Percentiles rank a stretch among this genome's conserved stretches.
Conservation (phyloP, 1,140 invertebrate species). For the Drosophila dunni region DNA sequence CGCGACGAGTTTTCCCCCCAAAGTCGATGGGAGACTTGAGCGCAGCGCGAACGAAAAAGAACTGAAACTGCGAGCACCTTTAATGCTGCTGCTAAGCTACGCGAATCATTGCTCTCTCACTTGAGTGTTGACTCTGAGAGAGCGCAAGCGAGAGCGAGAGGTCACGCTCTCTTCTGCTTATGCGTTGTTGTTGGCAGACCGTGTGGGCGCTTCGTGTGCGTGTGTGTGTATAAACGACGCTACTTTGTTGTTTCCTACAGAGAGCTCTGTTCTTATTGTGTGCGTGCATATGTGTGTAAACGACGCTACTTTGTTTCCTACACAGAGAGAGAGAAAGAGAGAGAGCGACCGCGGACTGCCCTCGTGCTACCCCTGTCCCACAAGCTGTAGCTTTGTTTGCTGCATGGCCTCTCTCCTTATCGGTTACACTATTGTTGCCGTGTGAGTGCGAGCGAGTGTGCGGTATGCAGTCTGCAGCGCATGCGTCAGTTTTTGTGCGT, state of each 20-base stretch:
- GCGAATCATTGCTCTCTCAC: conserved; percentile 20
- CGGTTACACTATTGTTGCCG: conserved; percentile 4
- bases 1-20: conserved; percentile 49
- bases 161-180: conserved; percentile 12
- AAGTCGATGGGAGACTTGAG: conserved; percentile 36
- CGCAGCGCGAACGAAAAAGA: conserved; percentile 66
- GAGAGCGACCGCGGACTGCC: background rate
- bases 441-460: conserved; percentile 36
- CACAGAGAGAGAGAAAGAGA: background rate
- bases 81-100: conserved; percentile 52
- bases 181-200: conserved; percentile 11
- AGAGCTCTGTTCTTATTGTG: too few relatives aligned
- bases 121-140: conserved; percentile 1
- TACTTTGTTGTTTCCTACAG: conserved; percentile 37
- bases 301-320: too few relatives aligned
- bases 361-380: background rate
- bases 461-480: conserved; percentile 27
- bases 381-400: conserved; percentile 39
- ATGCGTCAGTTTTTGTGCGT: conserved; percentile 21
- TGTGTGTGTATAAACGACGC: conserved; percentile 21
- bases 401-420: conserved; percentile 29
- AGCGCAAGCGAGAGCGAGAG: background rate
- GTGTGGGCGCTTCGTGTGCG: conserved; percentile 12
- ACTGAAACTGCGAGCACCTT: conserved; percentile 55
- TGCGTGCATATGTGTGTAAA: background rate